Evolutionary conservation across 2,888 invertebrate species (phyloP), one percentile per base, ranked within the genome.

Genomic region (Hypercompe scribonia): DNA sequence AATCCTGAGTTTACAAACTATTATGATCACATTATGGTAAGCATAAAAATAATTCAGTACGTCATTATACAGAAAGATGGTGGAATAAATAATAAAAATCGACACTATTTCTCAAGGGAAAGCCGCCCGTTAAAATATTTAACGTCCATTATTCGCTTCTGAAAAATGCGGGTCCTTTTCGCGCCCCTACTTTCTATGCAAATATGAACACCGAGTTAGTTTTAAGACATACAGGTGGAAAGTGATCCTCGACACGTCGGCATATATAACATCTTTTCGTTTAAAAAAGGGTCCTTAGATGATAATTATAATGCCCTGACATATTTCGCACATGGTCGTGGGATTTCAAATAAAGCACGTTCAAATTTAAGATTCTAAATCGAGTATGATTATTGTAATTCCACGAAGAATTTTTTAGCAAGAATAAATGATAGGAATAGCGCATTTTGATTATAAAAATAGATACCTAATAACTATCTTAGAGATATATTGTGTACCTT

Each of bases 131-230:
- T 91, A 91, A 91, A 91, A 91, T 91, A 90, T 91, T 90, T 89
- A 91, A 88, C 89, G 88, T 81, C 86, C 88, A 90, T 90, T 90
- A 89, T 90, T 89, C 86, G 86, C 85, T 80, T 83, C 84, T 90
- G 90, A 91, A 91, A 91, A 91, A 91, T 90, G 90, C 86, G 82
- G 72, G 87, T 89, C 89, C 90, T 86, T 88, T 90, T 90, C 90
- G 86, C 80, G 87, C 84, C 88, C 90, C 89, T 86, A 91, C 90
- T 91, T 89, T 90, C 88, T 90, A 91, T 91, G 91, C 87, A 89
- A 91, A 91, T 91, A 88, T 89, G 84, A 84, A 82, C 82, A 84
- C 87, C 81, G 80, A 84, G 84, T 83, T 84, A 81, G 72, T 78
- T 78, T 77, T 58, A 69, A 18, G 69, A 79, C 65, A 67, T 80